These are phyloP conservation scores for Tolmerus cingulatus DNA, from an alignment of 2,888 invertebrate genomes.

Conservation along the genomic window DNA sequence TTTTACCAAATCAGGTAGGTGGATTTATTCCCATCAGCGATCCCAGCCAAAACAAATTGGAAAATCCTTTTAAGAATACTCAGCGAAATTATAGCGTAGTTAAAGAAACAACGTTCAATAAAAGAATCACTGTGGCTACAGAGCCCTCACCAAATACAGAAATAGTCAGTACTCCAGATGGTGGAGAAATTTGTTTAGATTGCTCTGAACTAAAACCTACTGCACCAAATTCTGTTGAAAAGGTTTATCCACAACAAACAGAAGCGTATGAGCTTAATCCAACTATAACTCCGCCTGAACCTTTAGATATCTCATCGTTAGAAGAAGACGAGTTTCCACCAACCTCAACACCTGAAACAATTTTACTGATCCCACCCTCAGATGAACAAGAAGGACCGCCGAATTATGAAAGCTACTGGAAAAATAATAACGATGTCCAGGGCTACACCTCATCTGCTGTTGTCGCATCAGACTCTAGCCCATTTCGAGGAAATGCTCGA, in stretches of 20 bases:
- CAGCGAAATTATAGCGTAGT: conserved; percentile 56
- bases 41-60: conserved; percentile 56
- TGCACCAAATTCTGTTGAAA: neutral
- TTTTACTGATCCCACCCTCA: conserved; percentile 60
- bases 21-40: conserved; percentile 77
- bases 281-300: neutral
- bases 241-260: neutral
- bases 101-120: neutral
- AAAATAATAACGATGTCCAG: neutral
- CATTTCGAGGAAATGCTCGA: conserved; percentile 46
- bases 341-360: conserved; percentile 60
- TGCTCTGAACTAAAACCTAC: neutral
- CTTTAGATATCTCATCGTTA: neutral
- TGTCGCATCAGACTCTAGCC: neutral
- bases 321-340: conserved; percentile 52
- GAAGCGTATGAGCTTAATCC: neutral
- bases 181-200: neutral
- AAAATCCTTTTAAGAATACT: conserved; percentile 61
- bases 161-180: neutral
- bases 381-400: conserved; percentile 59
- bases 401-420: conserved; percentile 25
- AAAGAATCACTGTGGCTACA: neutral
- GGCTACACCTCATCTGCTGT: neutral
- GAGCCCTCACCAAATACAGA: neutral
- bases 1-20: conserved; percentile 73